Evolutionary conservation across 2,797 vertebrate genomes (phyloP).

Genomic region (Lateolabrax maculatus): DNA sequence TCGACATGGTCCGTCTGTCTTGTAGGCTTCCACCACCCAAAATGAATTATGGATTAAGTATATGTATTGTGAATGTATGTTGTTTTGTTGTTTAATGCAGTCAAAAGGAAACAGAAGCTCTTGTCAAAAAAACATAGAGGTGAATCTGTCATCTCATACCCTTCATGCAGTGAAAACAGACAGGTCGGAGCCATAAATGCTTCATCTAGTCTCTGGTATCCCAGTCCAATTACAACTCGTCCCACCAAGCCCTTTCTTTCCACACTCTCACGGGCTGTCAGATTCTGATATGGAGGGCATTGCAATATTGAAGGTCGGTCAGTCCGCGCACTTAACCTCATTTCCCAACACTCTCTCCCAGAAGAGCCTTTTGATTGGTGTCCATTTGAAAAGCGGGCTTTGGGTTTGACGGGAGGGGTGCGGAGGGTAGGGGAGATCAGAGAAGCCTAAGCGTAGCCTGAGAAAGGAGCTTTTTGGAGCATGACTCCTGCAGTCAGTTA

Average conservation of each 20-base stretch:
- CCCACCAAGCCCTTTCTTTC: conserved; percentile 67
- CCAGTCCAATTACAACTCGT: conserved; percentile 82
- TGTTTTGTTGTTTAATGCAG: conserved; percentile 43
- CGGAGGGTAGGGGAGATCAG: conserved; percentile 50
- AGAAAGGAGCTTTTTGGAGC: conserved; percentile 65
- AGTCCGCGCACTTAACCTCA: conserved; percentile 83
- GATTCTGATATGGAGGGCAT: conserved; percentile 75
- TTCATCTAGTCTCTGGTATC: conserved; percentile 77
- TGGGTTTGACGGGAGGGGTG: conserved; percentile 57
- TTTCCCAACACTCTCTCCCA: conserved; percentile 76
- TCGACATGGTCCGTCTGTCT: conserved; percentile 38
- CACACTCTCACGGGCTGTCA: conserved; percentile 78
- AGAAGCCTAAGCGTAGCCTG: conserved; percentile 42
- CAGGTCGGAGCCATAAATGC: conserved; percentile 74
- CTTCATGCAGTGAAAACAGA: conserved; percentile 70
- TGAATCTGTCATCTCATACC: conserved; percentile 60
- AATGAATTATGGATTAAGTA: conserved; percentile 35
- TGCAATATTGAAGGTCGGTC: conserved; percentile 79
- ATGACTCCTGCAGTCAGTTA: conserved; percentile 63
- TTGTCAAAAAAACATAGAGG: conserved; percentile 49
- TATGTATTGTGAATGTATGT: conserved; percentile 18
- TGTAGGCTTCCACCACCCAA: conserved; percentile 35
- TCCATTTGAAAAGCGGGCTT: conserved; percentile 74
- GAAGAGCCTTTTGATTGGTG: conserved; percentile 79
- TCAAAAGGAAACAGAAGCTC: conserved; percentile 45